These are phyloP conservation scores for Dexiosoma caninum DNA, from an alignment of 2,888 invertebrate genomes.

Conservation along the genomic window DNA sequence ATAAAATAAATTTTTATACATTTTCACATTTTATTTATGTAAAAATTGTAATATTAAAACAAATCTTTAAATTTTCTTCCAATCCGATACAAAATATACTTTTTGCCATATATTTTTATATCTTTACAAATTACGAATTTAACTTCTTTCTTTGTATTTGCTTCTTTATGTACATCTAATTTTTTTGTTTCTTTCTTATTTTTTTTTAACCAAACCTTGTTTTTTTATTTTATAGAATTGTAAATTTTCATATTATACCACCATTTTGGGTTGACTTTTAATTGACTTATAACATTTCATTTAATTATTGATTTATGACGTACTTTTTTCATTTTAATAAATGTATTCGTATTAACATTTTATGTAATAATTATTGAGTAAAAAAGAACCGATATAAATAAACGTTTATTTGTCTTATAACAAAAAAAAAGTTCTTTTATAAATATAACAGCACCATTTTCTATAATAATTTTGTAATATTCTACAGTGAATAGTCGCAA, in stretches of 20 bases:
- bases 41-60: constrained; percentile 28
- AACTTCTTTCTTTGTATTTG: constrained; percentile 14
- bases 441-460: too few species aligned
- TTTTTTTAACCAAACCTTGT: too few species aligned
- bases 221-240: not conserved
- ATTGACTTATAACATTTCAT: not conserved
- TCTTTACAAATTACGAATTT: constrained; percentile 15
- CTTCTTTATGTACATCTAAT: not conserved
- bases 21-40: constrained; percentile 31
- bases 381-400: constrained; percentile 11
- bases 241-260: constrained; percentile 29
- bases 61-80: constrained; percentile 21
- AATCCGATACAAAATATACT: constrained; percentile 20
- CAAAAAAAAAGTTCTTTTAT: constrained; percentile 35
- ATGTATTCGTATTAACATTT: constrained; percentile 50
- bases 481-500: too few species aligned
- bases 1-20: constrained; percentile 42
- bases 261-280: constrained; percentile 33
- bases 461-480: too few species aligned
- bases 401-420: constrained; percentile 40
- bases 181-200: not conserved
- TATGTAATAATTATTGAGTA: constrained; percentile 47
- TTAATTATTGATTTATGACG: constrained; percentile 38
- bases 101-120: constrained; percentile 53
- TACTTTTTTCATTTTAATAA: constrained; percentile 23